These are phyloP conservation scores for Etia nguti DNA, from an alignment of 2,113 vertebrate genomes.

Conservation along the genomic window DNA sequence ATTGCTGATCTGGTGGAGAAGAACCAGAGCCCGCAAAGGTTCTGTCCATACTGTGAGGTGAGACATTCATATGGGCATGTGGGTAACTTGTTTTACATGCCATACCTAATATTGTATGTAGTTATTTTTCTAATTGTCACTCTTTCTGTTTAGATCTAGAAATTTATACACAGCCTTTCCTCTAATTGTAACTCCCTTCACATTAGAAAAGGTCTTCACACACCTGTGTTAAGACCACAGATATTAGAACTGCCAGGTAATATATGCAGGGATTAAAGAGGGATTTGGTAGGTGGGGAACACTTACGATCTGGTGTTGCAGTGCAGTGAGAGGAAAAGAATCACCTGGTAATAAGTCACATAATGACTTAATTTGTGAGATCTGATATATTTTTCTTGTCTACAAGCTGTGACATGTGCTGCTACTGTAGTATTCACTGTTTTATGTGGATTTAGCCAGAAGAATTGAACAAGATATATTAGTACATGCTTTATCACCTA, in stretches of 20 bases:
- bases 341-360: not conserved
- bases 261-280: not conserved
- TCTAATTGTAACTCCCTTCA: not conserved
- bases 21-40: conserved; percentile 64
- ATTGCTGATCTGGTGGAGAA: conserved; percentile 71
- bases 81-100: not conserved
- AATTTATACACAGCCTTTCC: not conserved
- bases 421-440: not conserved
- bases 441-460: not conserved
- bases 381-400: not conserved
- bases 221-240: not conserved
- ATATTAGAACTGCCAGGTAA: not conserved
- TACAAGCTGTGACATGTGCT: not conserved
- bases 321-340: not conserved
- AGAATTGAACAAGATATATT: not conserved
- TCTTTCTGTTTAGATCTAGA: not conserved
- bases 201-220: not conserved
- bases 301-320: not conserved
- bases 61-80: not conserved
- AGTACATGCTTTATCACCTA: not conserved
- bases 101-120: not conserved
- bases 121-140: not conserved
- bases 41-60: conserved; percentile 81
- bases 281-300: not conserved
- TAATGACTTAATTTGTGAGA: not conserved